Conservation (phyloP, 2,797 vertebrate species). For the Poeciliopsis presidionis region DNA sequence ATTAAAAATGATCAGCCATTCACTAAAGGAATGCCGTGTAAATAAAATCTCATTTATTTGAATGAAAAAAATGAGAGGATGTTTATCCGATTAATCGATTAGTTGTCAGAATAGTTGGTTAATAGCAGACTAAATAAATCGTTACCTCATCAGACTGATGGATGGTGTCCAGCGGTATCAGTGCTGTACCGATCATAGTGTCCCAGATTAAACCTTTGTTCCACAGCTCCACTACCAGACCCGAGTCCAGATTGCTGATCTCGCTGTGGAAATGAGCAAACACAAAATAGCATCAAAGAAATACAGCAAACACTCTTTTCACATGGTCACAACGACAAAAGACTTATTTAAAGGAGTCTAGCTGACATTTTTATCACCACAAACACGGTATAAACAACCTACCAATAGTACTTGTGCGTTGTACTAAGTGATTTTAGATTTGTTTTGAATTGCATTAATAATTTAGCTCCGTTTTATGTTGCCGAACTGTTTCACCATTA, state of each 20-base stretch:
- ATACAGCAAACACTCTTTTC: not conserved
- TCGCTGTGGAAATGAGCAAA: conserved; percentile 81
- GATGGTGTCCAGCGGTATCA: conserved; percentile 89
- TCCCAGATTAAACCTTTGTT: conserved; percentile 99
- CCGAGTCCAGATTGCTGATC: conserved; percentile 92
- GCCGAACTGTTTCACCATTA: not conserved
- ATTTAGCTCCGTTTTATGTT: not conserved
- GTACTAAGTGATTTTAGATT: too few relatives aligned
- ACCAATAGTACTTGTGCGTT: not conserved
- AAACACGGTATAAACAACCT: not conserved
- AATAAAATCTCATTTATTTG: too few relatives aligned
- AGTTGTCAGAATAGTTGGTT: not conserved
- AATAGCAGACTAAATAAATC: not conserved
- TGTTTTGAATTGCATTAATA: not conserved
- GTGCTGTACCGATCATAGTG: conserved; percentile 93
- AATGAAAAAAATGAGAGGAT: too few relatives aligned
- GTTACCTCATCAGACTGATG: conserved; percentile 91
- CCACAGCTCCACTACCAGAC: conserved; percentile 97
- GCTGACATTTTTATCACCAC: not conserved
- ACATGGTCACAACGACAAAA: not conserved
- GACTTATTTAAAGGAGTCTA: not conserved
- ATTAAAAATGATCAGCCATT: not conserved
- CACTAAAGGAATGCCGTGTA: not conserved
- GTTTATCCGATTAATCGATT: not conserved
- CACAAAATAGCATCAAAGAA: not conserved